Evolutionary conservation across 2,797 vertebrate species (phyloP).

Genomic region (Cossypha niveicapilla): DNA sequence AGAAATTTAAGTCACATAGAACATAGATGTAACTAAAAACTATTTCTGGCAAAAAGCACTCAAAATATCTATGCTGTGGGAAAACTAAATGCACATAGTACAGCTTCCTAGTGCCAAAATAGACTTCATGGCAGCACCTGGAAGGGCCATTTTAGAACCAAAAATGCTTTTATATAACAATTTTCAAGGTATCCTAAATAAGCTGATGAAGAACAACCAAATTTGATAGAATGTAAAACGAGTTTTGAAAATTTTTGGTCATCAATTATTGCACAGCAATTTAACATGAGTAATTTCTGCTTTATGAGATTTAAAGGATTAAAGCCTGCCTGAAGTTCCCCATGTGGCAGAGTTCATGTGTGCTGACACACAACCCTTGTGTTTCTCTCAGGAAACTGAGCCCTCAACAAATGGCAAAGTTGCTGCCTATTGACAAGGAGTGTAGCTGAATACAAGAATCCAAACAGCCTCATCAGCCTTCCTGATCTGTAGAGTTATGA

Average conservation of each 20-base stretch:
- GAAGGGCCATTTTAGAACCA: background rate
- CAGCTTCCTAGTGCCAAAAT: constrained; percentile 29
- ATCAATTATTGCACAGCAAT: background rate
- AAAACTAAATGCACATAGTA: constrained; percentile 16
- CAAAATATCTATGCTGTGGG: constrained; percentile 28
- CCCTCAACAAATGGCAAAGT: background rate
- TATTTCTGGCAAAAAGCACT: background rate
- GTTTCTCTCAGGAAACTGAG: background rate
- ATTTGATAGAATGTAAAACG: background rate
- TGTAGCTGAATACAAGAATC: background rate
- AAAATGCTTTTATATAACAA: background rate
- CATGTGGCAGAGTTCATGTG: fast-evolving
- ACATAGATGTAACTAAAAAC: constrained; percentile 13
- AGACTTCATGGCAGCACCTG: constrained; percentile 1
- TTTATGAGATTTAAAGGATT: background rate
- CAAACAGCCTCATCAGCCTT: background rate
- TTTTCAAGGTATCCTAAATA: background rate
- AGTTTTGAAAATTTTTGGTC: background rate
- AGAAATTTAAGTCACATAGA: background rate
- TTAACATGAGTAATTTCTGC: background rate
- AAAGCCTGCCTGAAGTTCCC: background rate
- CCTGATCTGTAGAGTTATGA: background rate
- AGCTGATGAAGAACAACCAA: background rate
- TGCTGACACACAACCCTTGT: background rate
- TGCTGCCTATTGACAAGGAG: background rate